Conservation (phyloP, 2,888 invertebrate genomes). For the Sinodicranocentrus sp. region DNA sequence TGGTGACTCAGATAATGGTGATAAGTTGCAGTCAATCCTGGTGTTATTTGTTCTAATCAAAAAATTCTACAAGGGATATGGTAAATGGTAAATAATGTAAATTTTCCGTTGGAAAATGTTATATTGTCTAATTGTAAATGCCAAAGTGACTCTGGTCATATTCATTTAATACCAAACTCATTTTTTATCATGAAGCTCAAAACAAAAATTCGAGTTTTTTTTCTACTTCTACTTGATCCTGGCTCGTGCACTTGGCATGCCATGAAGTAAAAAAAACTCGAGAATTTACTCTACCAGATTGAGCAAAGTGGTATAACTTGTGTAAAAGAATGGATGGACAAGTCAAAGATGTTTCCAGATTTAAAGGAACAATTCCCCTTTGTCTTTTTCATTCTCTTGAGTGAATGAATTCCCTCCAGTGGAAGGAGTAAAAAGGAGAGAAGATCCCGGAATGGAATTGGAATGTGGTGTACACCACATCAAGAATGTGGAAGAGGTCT, state of each 20-base stretch:
- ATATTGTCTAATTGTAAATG: conserved; percentile 1
- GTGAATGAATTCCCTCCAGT: conserved; percentile 14
- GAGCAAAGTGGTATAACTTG: too few species aligned
- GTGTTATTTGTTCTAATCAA: conserved; percentile 44
- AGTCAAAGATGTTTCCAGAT: neutral
- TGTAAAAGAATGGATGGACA: neutral
- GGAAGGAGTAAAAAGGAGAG: neutral
- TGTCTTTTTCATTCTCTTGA: neutral
- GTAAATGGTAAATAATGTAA: conserved; percentile 21
- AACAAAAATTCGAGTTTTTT: too few species aligned
- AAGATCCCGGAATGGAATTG: conserved; percentile 9
- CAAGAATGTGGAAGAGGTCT: conserved; percentile 2
- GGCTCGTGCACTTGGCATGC: too few species aligned
- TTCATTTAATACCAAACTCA: too few species aligned
- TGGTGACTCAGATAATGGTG: conserved; percentile 4
- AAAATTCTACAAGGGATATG: neutral
- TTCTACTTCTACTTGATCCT: too few species aligned
- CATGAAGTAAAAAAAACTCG: neutral
- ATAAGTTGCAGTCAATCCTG: conserved; percentile 11
- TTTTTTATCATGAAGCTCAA: too few species aligned
- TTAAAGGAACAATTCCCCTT: neutral
- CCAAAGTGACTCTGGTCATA: neutral
- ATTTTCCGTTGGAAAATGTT: neutral
- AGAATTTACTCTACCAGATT: too few species aligned
- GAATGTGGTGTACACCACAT: neutral